phyloP scores from a whole-genome alignment of 1,140 invertebrate genomes.

The Drosophila lacteicornis region DNA sequence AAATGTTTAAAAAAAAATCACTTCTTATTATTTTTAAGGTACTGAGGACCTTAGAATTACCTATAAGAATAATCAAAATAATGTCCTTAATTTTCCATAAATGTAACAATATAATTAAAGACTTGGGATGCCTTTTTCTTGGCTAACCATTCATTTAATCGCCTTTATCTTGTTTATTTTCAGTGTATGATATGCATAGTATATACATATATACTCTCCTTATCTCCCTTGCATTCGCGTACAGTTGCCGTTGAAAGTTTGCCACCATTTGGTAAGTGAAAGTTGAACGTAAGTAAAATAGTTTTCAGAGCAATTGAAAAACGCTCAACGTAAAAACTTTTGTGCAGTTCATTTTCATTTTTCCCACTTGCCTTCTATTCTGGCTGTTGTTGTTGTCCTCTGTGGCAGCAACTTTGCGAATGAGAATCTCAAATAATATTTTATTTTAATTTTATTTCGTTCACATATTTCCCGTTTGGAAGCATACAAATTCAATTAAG shows the following conservation, averaged over 20 bases:
- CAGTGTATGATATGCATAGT: not conserved
- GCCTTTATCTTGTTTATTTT: too few relatives aligned
- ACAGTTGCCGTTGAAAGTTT: constrained; percentile 65
- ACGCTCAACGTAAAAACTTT: constrained; percentile 61
- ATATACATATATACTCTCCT: not conserved
- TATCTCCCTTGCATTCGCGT: constrained; percentile 13
- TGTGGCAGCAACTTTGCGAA: constrained; percentile 46
- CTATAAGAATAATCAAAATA: too few relatives aligned
- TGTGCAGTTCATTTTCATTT: constrained; percentile 57
- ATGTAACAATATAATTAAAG: not conserved
- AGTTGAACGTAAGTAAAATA: constrained; percentile 71
- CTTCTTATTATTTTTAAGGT: too few relatives aligned
- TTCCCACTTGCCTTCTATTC: constrained; percentile 14
- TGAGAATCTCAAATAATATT: constrained; percentile 29
- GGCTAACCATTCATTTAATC: not conserved
- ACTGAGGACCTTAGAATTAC: too few relatives aligned
- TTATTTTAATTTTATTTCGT: constrained; percentile 27
- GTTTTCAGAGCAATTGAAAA: constrained; percentile 76
- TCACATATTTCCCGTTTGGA: constrained; percentile 18
- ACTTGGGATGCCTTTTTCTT: too few relatives aligned
- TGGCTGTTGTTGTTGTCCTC: not conserved
- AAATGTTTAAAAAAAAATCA: too few relatives aligned
- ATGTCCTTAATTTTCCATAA: not conserved
- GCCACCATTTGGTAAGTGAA: constrained; percentile 64
- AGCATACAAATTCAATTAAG: constrained; percentile 53